phyloP scores from a whole-genome alignment of 1,140 invertebrate species.

The Saccostrea cuccullata region DNA sequence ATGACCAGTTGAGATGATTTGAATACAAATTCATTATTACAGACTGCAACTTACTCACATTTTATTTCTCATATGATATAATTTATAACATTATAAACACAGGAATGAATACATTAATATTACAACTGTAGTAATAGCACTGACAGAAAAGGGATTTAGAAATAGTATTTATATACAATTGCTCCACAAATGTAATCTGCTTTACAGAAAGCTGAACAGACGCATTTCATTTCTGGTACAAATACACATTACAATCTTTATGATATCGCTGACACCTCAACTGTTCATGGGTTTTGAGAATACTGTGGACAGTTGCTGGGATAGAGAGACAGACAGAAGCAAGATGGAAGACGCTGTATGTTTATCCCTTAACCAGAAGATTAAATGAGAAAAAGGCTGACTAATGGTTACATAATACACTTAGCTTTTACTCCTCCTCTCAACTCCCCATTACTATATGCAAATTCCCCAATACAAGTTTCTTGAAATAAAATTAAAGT shows the following conservation, averaged over 20 bases:
- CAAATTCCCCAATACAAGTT: too few species aligned
- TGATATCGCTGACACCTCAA: too few species aligned
- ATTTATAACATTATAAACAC: background rate
- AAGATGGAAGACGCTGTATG: background rate
- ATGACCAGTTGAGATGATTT: background rate
- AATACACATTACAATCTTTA: background rate
- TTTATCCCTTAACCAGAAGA: slow-evolving; percentile 10
- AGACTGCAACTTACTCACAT: background rate
- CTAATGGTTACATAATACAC: background rate
- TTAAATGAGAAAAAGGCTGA: background rate
- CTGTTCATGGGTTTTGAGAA: background rate
- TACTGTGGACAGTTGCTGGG: background rate
- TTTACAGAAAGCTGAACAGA: background rate
- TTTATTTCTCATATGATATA: slow-evolving; percentile 23
- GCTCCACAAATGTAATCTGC: background rate
- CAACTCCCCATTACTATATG: too few species aligned
- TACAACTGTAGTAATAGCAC: background rate
- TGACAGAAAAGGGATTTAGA: background rate
- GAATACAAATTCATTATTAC: background rate
- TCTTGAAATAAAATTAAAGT: too few species aligned
- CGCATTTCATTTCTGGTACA: background rate
- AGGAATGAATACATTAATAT: background rate
- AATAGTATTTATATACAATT: background rate
- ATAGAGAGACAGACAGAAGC: background rate
- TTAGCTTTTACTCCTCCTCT: too few species aligned